Conservation (phyloP, 2,797 vertebrate genomes). For the Xenops minutus region DNA sequence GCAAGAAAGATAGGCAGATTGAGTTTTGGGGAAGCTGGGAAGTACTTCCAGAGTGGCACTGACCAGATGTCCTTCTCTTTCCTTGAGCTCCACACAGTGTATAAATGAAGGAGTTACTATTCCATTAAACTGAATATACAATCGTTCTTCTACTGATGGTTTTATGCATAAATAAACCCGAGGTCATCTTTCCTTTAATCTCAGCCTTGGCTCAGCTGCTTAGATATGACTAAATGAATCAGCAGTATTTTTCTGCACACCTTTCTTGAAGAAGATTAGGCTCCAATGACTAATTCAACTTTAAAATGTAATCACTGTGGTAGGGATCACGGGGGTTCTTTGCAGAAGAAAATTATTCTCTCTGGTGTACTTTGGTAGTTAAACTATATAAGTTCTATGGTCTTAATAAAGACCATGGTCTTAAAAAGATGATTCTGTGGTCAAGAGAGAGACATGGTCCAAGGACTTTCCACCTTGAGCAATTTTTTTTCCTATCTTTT, state of each 20-base stretch:
- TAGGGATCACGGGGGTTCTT: background rate
- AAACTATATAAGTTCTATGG: background rate
- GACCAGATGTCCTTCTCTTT: background rate
- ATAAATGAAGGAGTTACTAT: background rate
- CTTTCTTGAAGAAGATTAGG: background rate
- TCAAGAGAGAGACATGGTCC: background rate
- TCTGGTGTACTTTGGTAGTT: background rate
- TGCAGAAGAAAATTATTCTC: background rate
- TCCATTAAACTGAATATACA: background rate
- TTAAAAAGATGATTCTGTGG: background rate
- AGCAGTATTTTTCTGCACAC: background rate
- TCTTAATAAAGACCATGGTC: background rate
- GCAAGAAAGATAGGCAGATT: background rate
- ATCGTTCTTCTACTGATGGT: background rate
- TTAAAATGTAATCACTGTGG: background rate
- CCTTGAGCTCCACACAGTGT: background rate
- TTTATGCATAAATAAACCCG: background rate
- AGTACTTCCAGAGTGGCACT: background rate
- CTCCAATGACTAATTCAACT: background rate
- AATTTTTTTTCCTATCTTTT: background rate
- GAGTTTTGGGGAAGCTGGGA: background rate
- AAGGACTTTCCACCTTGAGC: background rate
- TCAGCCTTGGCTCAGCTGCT: background rate
- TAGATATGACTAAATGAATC: background rate
- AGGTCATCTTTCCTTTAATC: background rate